Conservation (phyloP, 92 coral and sea anemone species). For the Palythoa heliodiscus region DNA sequence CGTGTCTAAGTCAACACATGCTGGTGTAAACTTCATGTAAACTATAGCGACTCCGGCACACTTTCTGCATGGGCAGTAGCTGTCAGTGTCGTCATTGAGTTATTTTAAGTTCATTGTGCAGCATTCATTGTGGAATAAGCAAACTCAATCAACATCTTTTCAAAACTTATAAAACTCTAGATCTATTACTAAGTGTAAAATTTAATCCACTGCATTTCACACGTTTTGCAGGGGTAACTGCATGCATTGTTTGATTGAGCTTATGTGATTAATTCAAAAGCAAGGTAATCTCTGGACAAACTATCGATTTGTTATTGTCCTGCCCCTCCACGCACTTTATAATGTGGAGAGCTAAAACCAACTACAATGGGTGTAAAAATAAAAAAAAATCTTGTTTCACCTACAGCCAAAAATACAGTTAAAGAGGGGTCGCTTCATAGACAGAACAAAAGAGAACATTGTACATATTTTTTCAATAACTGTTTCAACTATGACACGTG, state of each 20-base stretch:
- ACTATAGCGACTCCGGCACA: too few relatives aligned
- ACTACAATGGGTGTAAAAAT: background rate
- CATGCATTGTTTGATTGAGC: background rate
- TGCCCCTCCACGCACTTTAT: too few relatives aligned
- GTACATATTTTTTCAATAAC: too few relatives aligned
- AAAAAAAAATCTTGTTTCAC: background rate
- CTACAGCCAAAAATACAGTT: background rate
- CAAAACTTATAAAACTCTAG: background rate
- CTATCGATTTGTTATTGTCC: too few relatives aligned
- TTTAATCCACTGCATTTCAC: background rate
- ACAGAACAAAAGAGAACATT: background rate
- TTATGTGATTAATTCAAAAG: background rate
- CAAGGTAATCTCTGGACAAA: background rate
- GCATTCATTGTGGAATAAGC: background rate
- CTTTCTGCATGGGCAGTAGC: too few relatives aligned
- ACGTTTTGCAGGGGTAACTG: background rate
- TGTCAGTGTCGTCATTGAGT: background rate
- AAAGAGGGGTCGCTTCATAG: background rate
- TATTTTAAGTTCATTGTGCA: background rate
- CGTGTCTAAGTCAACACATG: conserved; percentile 3
- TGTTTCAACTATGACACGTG: too few relatives aligned
- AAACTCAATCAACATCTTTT: background rate
- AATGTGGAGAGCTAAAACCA: background rate
- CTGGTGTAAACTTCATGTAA: background rate
- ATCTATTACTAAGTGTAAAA: background rate